Conservation (phyloP, 2,888 invertebrate species). For the Drosophila vallismaia region DNA sequence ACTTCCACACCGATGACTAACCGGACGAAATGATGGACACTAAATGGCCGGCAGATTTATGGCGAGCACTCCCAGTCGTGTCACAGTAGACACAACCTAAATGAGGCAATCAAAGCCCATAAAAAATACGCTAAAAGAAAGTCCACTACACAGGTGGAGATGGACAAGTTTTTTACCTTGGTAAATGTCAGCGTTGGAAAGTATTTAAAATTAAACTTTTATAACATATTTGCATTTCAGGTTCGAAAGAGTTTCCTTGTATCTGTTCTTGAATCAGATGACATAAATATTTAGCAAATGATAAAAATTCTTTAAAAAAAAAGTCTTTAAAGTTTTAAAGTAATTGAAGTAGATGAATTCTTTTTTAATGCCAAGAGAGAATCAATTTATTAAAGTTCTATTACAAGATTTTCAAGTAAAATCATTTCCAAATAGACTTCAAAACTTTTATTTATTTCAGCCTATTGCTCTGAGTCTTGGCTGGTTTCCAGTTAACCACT, state of each 20-base stretch:
- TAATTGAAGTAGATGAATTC: too few relatives aligned
- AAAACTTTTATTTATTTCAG: neutral
- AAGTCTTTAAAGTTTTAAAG: too few relatives aligned
- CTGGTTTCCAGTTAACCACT: conserved; percentile 16
- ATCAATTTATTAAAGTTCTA: too few relatives aligned
- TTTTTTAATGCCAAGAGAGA: too few relatives aligned
- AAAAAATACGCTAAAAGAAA: neutral
- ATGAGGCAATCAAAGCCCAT: neutral
- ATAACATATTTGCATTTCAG: too few relatives aligned
- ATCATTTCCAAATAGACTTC: neutral
- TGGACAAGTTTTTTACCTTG: neutral
- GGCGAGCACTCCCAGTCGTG: conserved; percentile 56
- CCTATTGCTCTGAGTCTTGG: neutral
- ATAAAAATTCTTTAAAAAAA: too few relatives aligned
- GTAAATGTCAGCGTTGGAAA: too few relatives aligned
- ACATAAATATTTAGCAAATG: too few relatives aligned
- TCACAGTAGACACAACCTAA: conserved; percentile 16
- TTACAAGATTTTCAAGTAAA: too few relatives aligned
- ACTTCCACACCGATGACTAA: conserved; percentile 55
- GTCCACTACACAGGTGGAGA: neutral
- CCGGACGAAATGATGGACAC: conserved; percentile 72
- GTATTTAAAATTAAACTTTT: neutral
- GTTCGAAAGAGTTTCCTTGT: too few relatives aligned
- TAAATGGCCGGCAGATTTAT: conserved; percentile 76
- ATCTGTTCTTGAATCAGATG: too few relatives aligned